These are phyloP conservation scores for Vanacampus margaritifer DNA, from an alignment of 2,113 vertebrate genomes.

Conservation along the genomic window DNA sequence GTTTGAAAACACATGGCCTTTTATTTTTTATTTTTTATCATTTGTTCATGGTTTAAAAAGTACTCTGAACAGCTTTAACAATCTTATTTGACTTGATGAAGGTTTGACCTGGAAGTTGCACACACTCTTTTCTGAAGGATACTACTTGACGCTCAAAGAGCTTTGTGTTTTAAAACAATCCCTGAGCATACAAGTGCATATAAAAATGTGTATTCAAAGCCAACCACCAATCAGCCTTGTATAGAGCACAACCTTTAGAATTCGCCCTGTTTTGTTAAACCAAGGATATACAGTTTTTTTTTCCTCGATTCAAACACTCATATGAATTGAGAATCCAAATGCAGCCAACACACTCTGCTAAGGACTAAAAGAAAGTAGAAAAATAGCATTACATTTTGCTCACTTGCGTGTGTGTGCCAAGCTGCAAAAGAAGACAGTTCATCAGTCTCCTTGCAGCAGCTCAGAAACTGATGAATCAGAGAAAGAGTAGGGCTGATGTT, in stretches of 20 bases:
- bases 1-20: neutral
- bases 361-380: neutral
- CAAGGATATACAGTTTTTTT: conserved; percentile 32
- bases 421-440: neutral
- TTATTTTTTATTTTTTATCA: neutral
- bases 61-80: neutral
- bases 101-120: neutral
- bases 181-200: conserved; percentile 40
- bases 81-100: neutral
- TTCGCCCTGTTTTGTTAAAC: conserved; percentile 28
- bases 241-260: conserved; percentile 46
- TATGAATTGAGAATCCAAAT: conserved; percentile 40
- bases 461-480: conserved; percentile 18
- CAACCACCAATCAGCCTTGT: conserved; percentile 41
- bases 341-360: neutral
- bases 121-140: neutral
- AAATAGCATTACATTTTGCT: neutral
- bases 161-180: conserved; percentile 32
- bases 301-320: conserved; percentile 27
- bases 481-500: conserved; percentile 26
- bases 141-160: neutral
- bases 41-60: neutral
- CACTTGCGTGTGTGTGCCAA: neutral
- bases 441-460: conserved; percentile 2
- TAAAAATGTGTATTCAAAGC: conserved; percentile 51